Percentiles rank a stretch among this genome's conserved stretches.
These are phyloP conservation scores for Arenaria interpres DNA, from an alignment of 2,113 vertebrate species.

Conservation along the genomic window DNA sequence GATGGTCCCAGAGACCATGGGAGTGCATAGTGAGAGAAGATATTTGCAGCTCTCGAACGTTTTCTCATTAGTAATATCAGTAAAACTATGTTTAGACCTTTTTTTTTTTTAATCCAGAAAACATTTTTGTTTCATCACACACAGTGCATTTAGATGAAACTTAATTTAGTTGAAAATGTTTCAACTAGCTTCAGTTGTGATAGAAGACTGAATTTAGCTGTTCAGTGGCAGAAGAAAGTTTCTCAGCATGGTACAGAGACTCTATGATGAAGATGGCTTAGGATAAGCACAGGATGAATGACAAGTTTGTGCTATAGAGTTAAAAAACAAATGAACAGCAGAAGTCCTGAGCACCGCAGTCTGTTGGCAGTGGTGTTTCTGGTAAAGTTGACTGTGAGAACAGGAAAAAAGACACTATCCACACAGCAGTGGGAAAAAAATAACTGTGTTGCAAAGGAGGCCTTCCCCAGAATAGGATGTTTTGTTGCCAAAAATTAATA, in stretches of 20 bases:
- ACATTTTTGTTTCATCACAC: background rate
- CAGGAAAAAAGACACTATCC: background rate
- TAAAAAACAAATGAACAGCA: background rate
- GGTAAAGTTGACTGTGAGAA: background rate
- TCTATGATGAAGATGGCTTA: background rate
- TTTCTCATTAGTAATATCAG: background rate
- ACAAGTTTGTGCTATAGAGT: background rate
- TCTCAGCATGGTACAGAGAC: background rate
- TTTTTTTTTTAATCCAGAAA: background rate
- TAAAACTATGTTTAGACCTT: background rate
- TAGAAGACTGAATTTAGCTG: background rate
- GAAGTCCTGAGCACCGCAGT: background rate
- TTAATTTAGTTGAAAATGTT: background rate
- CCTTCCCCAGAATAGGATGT: background rate
- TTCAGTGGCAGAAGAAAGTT: background rate
- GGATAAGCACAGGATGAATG: background rate
- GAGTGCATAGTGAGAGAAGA: background rate
- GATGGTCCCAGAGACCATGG: background rate
- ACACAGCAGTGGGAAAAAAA: background rate
- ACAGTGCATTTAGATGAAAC: background rate
- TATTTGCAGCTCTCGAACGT: background rate
- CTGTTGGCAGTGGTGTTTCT: background rate
- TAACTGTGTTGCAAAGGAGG: background rate
- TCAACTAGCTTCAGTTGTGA: background rate
- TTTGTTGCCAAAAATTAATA: background rate